Percentiles rank a stretch among this genome's conserved stretches.
These are phyloP conservation scores for Blera fallax DNA, from an alignment of 2,888 invertebrate genomes.

Conservation along the genomic window DNA sequence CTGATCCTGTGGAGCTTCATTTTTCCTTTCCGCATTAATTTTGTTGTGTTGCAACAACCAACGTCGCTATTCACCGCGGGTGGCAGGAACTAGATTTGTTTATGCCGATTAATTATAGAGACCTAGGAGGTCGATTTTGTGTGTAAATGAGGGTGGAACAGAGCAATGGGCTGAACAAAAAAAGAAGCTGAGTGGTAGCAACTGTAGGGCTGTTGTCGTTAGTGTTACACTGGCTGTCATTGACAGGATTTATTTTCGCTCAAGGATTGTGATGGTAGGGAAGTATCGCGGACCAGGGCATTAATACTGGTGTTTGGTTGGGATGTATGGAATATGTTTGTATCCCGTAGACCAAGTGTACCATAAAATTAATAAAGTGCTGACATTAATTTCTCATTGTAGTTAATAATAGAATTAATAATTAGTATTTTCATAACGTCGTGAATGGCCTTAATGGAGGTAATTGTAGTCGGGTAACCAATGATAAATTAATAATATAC, in stretches of 20 bases:
- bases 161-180: background rate
- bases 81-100: constrained; percentile 35
- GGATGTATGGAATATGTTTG: background rate
- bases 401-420: constrained; percentile 31
- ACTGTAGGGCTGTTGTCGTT: constrained; percentile 18
- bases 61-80: constrained; percentile 4
- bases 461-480: background rate
- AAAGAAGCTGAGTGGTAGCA: background rate
- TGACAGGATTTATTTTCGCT: constrained; percentile 50
- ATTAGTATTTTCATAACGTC: background rate
- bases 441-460: background rate
- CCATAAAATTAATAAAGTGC: too few relatives aligned
- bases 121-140: background rate
- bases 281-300: background rate
- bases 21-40: background rate
- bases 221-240: constrained; percentile 9
- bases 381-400: constrained; percentile 26
- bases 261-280: background rate
- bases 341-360: too few relatives aligned
- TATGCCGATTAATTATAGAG: constrained; percentile 49
- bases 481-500: background rate
- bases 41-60: background rate
- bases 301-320: background rate
- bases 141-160: background rate
- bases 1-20: background rate